phyloP scores from a whole-genome alignment of 2,797 vertebrate genomes.

The Picus viridis region DNA sequence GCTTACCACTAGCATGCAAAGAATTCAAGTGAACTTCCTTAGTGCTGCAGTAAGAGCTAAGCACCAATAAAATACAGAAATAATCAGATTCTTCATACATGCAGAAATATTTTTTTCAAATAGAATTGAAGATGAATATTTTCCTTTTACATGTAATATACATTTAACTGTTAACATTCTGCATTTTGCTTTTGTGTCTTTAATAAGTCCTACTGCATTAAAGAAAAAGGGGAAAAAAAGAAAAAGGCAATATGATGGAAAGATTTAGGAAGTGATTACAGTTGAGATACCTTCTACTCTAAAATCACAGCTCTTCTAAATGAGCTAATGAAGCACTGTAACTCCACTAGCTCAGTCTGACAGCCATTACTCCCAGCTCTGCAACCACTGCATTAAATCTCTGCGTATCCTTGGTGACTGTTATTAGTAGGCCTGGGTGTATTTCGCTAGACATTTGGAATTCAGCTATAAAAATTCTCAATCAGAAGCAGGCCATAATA shows the following conservation, averaged over 20 bases:
- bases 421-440: conserved; percentile 47
- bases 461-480: conserved; percentile 56
- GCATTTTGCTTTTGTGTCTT: not conserved
- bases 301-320: conserved; percentile 32
- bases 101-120: not conserved
- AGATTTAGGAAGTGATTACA: not conserved
- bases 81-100: not conserved
- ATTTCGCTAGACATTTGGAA: conserved; percentile 59
- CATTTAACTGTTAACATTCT: not conserved
- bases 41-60: not conserved
- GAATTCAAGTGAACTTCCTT: not conserved
- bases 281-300: not conserved
- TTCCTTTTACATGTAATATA: not conserved
- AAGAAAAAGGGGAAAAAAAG: not conserved
- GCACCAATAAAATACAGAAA: not conserved
- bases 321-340: conserved; percentile 46
- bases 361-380: conserved; percentile 54
- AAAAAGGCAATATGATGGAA: not conserved
- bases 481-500: conserved; percentile 18
- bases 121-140: not conserved
- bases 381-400: conserved; percentile 57
- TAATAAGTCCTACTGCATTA: not conserved
- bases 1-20: not conserved
- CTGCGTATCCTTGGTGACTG: conserved; percentile 68
- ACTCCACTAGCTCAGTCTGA: conserved; percentile 29